phyloP scores from a whole-genome alignment of 2,888 invertebrate genomes.

The Anthophora plumipes region DNA sequence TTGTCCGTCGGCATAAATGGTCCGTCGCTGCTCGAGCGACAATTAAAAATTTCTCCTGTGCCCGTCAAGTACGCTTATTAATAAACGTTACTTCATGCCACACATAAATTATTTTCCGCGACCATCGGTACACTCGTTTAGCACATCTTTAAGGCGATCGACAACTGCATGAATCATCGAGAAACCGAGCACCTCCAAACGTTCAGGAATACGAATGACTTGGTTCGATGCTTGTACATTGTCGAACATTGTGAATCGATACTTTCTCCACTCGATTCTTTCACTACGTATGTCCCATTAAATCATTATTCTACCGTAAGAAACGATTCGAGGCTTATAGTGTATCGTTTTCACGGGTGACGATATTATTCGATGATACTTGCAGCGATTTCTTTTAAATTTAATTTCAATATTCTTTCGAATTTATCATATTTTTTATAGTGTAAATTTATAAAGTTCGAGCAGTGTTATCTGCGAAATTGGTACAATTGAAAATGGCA shows the following conservation, averaged over 20 bases:
- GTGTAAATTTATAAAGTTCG: too few relatives aligned
- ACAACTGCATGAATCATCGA: slow-evolving; percentile 49
- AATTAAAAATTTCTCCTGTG: slow-evolving; percentile 48
- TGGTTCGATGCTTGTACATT: neutral
- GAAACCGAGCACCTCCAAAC: slow-evolving; percentile 31
- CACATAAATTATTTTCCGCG: slow-evolving; percentile 53
- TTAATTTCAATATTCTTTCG: neutral
- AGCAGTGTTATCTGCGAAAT: slow-evolving; percentile 1
- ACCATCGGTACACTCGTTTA: slow-evolving; percentile 47
- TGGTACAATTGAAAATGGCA: slow-evolving; percentile 46
- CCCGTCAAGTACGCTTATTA: slow-evolving; percentile 54
- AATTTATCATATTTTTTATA: neutral
- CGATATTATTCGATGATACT: neutral
- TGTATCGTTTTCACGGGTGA: neutral
- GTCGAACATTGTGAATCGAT: neutral
- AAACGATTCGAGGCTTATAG: neutral
- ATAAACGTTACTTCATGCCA: slow-evolving; percentile 55
- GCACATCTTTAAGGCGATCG: slow-evolving; percentile 50
- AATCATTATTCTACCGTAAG: neutral
- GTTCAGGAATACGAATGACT: slow-evolving; percentile 43
- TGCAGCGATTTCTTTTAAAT: neutral
- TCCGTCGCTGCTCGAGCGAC: slow-evolving; percentile 7
- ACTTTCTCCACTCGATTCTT: neutral
- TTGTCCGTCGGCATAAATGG: slow-evolving; percentile 33
- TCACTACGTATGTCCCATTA: neutral